Evolutionary conservation across 2,113 vertebrate genomes (phyloP).

Genomic region (Bucco capensis): DNA sequence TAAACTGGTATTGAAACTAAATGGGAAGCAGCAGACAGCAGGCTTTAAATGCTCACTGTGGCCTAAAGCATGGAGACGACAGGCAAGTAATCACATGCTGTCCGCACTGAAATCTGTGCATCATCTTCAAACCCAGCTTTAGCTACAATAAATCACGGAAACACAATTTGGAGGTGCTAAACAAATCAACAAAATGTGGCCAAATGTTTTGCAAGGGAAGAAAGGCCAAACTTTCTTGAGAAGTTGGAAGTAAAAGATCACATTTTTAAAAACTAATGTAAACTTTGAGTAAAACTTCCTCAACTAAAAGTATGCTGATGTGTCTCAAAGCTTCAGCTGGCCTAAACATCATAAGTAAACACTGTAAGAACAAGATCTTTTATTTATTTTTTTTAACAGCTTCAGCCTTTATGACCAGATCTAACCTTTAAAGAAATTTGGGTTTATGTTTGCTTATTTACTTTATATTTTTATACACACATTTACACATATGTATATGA

Average conservation of each 20-base stretch:
- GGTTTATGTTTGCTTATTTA: neutral
- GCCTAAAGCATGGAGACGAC: neutral
- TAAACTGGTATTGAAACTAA: neutral
- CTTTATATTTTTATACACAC: neutral
- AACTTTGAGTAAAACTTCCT: constrained; percentile 18
- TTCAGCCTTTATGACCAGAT: neutral
- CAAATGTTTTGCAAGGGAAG: neutral
- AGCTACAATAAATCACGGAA: neutral
- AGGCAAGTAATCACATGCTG: neutral
- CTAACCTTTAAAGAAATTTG: neutral
- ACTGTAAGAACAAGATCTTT: neutral
- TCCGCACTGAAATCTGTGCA: neutral
- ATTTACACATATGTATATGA: neutral
- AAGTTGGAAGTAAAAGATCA: neutral
- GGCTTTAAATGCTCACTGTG: neutral
- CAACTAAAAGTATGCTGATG: neutral
- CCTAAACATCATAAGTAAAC: neutral
- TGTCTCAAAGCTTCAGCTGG: neutral
- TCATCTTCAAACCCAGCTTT: neutral
- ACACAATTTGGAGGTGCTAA: neutral
- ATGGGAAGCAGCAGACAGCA: neutral
- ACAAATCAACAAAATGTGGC: neutral
- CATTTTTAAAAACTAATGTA: neutral
- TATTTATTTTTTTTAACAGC: neutral
- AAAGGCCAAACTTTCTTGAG: neutral